Conservation (phyloP, 2,888 invertebrate genomes). For the Leptogaster cylindrica region DNA sequence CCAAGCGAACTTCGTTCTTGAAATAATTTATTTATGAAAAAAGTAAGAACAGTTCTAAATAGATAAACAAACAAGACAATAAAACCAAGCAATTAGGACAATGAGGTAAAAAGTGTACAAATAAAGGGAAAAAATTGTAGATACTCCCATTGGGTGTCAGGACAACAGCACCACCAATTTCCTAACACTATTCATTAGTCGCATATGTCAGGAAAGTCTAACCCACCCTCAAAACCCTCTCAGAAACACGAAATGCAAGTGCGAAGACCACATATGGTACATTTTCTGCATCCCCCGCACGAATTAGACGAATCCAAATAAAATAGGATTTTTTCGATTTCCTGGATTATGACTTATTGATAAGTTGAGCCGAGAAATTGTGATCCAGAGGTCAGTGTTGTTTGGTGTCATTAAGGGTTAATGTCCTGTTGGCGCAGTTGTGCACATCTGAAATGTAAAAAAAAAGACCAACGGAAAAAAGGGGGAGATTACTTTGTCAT, state of each 20-base stretch:
- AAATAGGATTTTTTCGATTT: conserved; percentile 45
- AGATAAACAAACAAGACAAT: too few species aligned
- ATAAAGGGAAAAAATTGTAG: too few species aligned
- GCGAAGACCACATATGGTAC: conserved; percentile 46
- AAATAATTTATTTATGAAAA: too few species aligned
- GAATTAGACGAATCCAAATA: conserved; percentile 14
- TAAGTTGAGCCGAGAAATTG: conserved; percentile 31
- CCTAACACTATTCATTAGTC: conserved; percentile 7
- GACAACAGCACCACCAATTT: background rate
- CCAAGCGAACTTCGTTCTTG: too few species aligned
- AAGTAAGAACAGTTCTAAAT: too few species aligned
- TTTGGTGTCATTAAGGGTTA: conserved; percentile 38
- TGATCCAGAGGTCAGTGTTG: conserved; percentile 3
- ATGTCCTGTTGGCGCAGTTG: conserved; percentile 39
- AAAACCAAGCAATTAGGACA: too few species aligned
- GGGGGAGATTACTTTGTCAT: too few species aligned
- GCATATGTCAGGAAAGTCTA: conserved; percentile 24
- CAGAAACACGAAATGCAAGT: background rate
- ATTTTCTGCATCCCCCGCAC: conserved; percentile 43
- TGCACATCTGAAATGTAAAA: background rate
- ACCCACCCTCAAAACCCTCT: background rate
- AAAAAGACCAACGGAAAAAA: background rate
- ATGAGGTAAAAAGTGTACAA: too few species aligned
- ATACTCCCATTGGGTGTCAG: too few species aligned
- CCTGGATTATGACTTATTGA: conserved; percentile 46